A percentile compares a stretch with the other conserved stretches of the same genome.
Conservation (phyloP, 2,888 invertebrate species). For the Torymus texanus region DNA sequence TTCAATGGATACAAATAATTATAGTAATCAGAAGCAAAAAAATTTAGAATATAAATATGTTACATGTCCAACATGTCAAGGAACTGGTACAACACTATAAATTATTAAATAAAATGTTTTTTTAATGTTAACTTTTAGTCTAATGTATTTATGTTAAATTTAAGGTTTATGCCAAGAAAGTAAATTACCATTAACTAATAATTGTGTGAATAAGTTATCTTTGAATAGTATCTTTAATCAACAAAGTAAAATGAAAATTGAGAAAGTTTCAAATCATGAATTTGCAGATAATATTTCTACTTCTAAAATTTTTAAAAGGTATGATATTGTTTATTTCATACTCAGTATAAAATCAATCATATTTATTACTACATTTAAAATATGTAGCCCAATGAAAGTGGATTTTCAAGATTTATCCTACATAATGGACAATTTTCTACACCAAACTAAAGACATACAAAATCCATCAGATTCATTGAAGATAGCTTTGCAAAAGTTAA, state of each 20-base stretch:
- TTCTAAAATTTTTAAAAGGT: too few species aligned
- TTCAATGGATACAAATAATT: constrained; percentile 8
- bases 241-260: too few species aligned
- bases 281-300: too few species aligned
- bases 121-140: too few species aligned
- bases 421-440: constrained; percentile 22
- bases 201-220: too few species aligned
- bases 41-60: constrained; percentile 4
- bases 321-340: too few species aligned
- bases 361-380: background rate
- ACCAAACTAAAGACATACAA: background rate
- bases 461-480: background rate
- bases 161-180: background rate
- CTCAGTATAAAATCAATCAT: too few species aligned
- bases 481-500: constrained; percentile 9
- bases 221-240: too few species aligned
- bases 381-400: background rate
- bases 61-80: constrained; percentile 22
- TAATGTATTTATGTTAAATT: background rate
- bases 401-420: constrained; percentile 25
- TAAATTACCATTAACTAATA: too few species aligned
- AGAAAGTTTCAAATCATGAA: too few species aligned
- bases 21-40: background rate
- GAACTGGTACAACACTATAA: constrained; percentile 4
- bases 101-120: background rate